Base-by-base conservation (phyloP, 2,113 vertebrate species). In the Grus americana region DNA sequence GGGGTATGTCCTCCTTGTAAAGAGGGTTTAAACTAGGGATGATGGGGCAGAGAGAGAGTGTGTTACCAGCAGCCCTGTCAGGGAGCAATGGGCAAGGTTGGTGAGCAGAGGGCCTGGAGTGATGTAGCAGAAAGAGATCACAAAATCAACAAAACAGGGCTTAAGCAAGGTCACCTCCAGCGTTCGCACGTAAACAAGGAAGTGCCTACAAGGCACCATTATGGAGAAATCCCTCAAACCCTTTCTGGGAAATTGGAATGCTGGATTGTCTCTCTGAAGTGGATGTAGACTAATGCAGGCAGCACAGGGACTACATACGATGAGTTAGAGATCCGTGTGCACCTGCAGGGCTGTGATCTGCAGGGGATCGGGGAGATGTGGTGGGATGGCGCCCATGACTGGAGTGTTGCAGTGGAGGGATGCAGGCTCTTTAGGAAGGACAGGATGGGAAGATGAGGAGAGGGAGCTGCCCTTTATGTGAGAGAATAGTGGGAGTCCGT, bases 321-420 rank as follows among this genome's bases (percentile, higher is more conserved):
- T 0, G 2, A 47, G 38, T 59, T 26, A 22, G 63, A 92, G 59
- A 30, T 20, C 26, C 20, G 47, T 16, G 26, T 42, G 76, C 55
- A 47, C 36, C n/a, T 4, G 16, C 36, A 44, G 81, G 50, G 32
- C 20, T 55, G 2, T 0, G 2, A 46, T 47, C 42, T 49, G 32
- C 9, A 9, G 55, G 23, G 34, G 68, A 50, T 44, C 32, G 44
- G 54, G 44, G 34, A 42, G 36, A 20, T 15, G 6, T 10, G 36
- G 24, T 71, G 34, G 46, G 29, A 62, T 36, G 52, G 29, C 26
- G 79, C 32, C 40, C 34, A 23, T 0, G 3, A n/a, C 18, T 23
- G 0, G 0, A 82, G 24, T 8, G 11, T 44, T 68, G 38, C 12
- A 58, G 1, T 6, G n/a, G 27, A 79, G 10, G 30, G 23, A 89